Evolutionary conservation across 2,113 vertebrate species (phyloP).

Genomic region (Eidolon helvum): DNA sequence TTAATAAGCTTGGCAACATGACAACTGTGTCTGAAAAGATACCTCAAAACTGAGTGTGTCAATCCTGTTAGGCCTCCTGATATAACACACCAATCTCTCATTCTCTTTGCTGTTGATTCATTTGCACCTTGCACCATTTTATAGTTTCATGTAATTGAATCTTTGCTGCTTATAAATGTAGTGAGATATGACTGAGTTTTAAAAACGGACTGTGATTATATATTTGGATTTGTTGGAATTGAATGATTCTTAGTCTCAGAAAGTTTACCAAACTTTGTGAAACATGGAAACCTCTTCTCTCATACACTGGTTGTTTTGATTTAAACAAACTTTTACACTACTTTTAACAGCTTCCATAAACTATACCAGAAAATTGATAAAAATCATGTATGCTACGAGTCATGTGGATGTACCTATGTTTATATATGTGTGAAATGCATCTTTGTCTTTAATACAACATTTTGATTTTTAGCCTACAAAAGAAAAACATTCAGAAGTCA

Average conservation of each 20-base stretch:
- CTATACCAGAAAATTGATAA: background rate
- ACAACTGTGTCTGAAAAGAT: background rate
- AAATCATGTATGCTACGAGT: background rate
- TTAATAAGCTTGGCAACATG: background rate
- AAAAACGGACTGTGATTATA: background rate
- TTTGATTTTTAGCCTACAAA: background rate
- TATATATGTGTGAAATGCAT: background rate
- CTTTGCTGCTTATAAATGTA: background rate
- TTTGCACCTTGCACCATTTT: background rate
- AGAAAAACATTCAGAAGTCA: background rate
- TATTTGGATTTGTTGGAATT: background rate
- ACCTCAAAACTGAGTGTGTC: background rate
- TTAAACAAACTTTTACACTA: background rate
- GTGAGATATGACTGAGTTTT: background rate
- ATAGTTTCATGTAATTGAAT: background rate
- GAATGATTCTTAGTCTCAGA: background rate
- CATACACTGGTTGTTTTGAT: background rate
- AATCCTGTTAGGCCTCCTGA: background rate
- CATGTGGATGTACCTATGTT: background rate
- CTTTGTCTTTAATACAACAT: background rate
- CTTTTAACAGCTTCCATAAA: background rate
- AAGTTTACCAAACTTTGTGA: background rate
- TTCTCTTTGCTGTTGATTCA: background rate
- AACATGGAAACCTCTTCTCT: background rate
- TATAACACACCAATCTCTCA: background rate